phyloP scores from a whole-genome alignment of 2,888 invertebrate species.

The Periphyllus acericola region DNA sequence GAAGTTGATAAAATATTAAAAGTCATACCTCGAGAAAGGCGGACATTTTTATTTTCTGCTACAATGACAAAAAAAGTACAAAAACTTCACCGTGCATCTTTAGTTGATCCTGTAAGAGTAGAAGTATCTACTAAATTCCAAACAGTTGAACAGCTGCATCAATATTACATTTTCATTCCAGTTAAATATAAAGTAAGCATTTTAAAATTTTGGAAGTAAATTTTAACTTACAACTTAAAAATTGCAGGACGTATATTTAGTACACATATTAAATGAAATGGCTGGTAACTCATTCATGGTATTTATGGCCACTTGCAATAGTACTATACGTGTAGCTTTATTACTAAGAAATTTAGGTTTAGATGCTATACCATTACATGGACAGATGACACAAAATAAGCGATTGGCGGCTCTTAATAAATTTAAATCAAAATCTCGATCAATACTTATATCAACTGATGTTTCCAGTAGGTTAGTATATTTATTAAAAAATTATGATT shows the following conservation, averaged over 20 bases:
- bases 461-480: constrained; percentile 89
- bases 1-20: constrained; percentile 96
- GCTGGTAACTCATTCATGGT: constrained; percentile 97
- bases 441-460: constrained; percentile 96
- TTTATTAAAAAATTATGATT: not conserved
- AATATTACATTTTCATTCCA: constrained; percentile 95
- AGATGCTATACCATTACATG: constrained; percentile 96
- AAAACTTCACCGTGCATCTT: constrained; percentile 93
- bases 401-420: constrained; percentile 94
- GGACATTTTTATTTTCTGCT: constrained; percentile 95
- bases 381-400: constrained; percentile 98
- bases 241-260: constrained; percentile 90
- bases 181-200: constrained; percentile 87
- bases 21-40: constrained; percentile 89
- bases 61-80: constrained; percentile 99
- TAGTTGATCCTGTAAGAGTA: constrained; percentile 93
- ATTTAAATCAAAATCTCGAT: constrained; percentile 93
- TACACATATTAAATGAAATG: constrained; percentile 93
- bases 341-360: constrained; percentile 91
- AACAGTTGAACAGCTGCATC: constrained; percentile 95
- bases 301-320: constrained; percentile 95
- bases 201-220: not conserved
- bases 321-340: constrained; percentile 87
- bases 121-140: constrained; percentile 97
- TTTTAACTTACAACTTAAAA: not conserved